Conservation (phyloP, 2,888 invertebrate genomes). For the Psococerastis gibbosa region DNA sequence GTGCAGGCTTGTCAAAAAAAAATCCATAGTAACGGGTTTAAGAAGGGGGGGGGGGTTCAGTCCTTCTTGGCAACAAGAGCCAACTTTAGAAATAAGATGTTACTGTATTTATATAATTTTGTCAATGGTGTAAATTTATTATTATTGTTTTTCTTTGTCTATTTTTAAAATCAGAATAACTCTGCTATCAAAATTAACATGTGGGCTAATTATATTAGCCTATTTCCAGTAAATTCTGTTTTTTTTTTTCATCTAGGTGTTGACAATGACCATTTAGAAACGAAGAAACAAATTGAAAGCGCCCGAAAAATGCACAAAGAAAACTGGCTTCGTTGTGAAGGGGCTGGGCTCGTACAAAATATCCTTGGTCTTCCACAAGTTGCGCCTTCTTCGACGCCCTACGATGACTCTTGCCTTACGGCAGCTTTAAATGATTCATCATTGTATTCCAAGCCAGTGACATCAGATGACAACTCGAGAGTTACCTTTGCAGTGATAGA, state of each 20-base stretch:
- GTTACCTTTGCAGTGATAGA: conserved; percentile 5
- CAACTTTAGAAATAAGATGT: too few species aligned
- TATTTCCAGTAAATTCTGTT: background rate
- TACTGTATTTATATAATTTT: too few species aligned
- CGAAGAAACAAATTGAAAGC: conserved; percentile 36
- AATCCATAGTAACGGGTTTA: too few species aligned
- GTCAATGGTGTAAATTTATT: too few species aligned
- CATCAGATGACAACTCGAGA: background rate
- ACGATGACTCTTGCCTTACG: conserved; percentile 1
- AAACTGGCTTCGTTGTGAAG: conserved; percentile 37
- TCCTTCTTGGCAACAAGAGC: too few species aligned
- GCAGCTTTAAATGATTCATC: background rate
- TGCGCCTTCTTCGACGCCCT: conserved; percentile 18
- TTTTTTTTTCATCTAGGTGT: conserved; percentile 19
- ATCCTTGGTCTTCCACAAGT: conserved; percentile 30
- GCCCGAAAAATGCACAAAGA: conserved; percentile 35
- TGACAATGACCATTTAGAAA: conserved; percentile 37
- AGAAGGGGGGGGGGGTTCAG: too few species aligned
- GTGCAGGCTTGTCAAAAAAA: too few species aligned
- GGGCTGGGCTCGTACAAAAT: conserved; percentile 32
- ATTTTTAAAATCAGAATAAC: too few species aligned
- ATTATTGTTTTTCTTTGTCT: too few species aligned
- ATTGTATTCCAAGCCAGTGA: background rate
- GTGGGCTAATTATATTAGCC: too few species aligned
- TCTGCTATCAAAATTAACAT: too few species aligned